Evolutionary conservation across 2,797 vertebrate genomes (phyloP), one percentile per base, ranked within the genome.

Genomic region (Moxostoma hubbsi): DNA sequence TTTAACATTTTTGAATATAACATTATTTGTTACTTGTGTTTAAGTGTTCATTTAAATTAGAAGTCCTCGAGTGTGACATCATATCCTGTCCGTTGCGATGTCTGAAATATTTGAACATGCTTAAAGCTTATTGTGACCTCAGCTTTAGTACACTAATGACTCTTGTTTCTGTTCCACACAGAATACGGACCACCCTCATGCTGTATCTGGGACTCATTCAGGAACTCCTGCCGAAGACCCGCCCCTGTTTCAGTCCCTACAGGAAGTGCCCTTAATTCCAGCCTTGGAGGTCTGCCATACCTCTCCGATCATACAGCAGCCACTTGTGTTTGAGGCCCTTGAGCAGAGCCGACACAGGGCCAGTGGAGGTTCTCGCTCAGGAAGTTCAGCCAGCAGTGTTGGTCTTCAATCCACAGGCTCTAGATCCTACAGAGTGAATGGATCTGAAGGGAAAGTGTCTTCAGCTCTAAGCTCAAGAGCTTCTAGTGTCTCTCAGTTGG

Each of bases 161-260:
- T n/a, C 10, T 62, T 62, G 24, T 5, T 36, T 24, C 18, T 61
- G 10, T 83, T n/a, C 73, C 77, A 51, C 82, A 9, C 73, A 93
- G 93, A 76, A 18, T 6, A 54, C 13, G 36, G 50, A 9, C 1
- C 1, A 45, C 53, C 16, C 15, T 5, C 72, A 83, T 61, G 65
- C 68, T 78, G 18, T 18, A 7, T 62, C 81, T 12, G 16, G 50
- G 70, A 62, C 7, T 55, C 73, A n/a, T 1, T 62, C 75, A 59
- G 82, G 68, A 72, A 49, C 81, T 66, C 69, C 75, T 59, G 65
- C 70, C 9, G 67, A 64, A 65, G 73, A 73, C 51, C 53, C 80
- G 6, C 51, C 65, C 43, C 45, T 2, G 65, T 64, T 82, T 65
- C 78, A 77, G 11, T 63, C 61, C 43, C 75, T 11, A 2, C 68